These are phyloP conservation scores for Nyctereutes procyonoides DNA, from an alignment of 2,113 vertebrate species.

Conservation along the genomic window DNA sequence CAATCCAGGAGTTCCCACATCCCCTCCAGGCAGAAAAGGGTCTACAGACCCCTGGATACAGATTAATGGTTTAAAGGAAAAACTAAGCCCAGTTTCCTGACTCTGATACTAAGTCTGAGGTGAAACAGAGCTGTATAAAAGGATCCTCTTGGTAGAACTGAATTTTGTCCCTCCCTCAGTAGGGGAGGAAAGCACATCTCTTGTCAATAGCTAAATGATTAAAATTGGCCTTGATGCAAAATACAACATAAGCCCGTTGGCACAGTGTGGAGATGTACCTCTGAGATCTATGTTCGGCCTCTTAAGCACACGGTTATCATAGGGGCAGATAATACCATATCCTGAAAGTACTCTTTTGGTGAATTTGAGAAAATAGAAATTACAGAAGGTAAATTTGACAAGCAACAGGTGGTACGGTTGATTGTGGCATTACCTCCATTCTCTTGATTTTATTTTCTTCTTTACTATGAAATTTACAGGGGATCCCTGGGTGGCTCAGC, in stretches of 20 bases:
- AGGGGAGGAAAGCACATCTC: not conserved
- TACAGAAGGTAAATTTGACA: not conserved
- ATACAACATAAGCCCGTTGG: too few relatives aligned
- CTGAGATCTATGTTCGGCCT: not conserved
- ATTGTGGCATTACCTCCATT: not conserved
- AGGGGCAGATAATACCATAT: too few relatives aligned
- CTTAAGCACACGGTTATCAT: not conserved
- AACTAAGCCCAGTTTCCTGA: not conserved
- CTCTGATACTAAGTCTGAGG: not conserved
- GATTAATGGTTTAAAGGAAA: not conserved
- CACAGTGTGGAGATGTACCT: not conserved
- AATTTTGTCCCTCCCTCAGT: not conserved
- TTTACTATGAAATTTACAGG: not conserved
- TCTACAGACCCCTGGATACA: not conserved
- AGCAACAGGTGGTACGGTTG: not conserved
- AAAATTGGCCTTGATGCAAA: not conserved
- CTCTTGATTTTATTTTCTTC: not conserved
- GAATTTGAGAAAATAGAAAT: not conserved
- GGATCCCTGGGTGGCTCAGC: too few relatives aligned
- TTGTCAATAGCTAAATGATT: not conserved
- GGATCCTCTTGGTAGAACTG: not conserved
- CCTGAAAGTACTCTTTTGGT: not conserved
- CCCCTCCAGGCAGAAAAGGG: not conserved
- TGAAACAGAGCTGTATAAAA: not conserved
- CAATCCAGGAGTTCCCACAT: accelerated